Evolutionary conservation across 2,113 vertebrate genomes (phyloP).

Genomic region (Arenaria interpres): DNA sequence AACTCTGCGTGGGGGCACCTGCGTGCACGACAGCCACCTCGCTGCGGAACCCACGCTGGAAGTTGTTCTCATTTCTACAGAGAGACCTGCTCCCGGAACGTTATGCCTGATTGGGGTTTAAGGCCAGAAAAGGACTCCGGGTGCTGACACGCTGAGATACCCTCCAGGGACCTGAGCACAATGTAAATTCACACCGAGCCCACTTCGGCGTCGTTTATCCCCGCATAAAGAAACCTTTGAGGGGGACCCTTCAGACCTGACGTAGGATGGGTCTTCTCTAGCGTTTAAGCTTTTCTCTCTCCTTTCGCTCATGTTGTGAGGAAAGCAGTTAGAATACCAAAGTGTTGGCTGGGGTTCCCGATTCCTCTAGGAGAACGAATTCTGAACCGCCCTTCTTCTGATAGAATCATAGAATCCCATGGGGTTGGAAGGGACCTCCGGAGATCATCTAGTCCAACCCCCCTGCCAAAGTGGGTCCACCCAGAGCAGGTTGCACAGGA

Average conservation of each 20-base stretch:
- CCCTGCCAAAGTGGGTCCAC: too few relatives aligned
- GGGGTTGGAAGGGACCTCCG: too few relatives aligned
- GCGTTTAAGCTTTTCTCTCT: neutral
- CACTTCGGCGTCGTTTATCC: neutral
- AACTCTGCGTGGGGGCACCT: neutral
- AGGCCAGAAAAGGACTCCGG: neutral
- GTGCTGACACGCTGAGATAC: neutral
- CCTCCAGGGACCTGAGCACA: neutral
- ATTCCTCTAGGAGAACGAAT: neutral
- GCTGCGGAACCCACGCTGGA: neutral
- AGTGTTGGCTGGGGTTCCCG: neutral
- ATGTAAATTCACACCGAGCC: neutral
- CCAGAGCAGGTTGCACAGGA: too few relatives aligned
- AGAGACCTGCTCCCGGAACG: neutral
- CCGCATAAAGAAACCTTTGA: neutral
- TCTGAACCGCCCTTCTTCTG: neutral
- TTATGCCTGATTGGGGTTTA: neutral
- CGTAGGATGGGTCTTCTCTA: neutral
- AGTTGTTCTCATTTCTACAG: neutral
- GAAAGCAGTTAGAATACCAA: neutral
- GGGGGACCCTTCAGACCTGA: neutral
- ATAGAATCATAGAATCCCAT: neutral
- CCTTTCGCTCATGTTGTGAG: neutral
- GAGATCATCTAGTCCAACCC: too few relatives aligned
- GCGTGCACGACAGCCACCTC: neutral